phyloP scores from a whole-genome alignment of 92 coral and sea anemone species.

The Nematostella vectensis region DNA sequence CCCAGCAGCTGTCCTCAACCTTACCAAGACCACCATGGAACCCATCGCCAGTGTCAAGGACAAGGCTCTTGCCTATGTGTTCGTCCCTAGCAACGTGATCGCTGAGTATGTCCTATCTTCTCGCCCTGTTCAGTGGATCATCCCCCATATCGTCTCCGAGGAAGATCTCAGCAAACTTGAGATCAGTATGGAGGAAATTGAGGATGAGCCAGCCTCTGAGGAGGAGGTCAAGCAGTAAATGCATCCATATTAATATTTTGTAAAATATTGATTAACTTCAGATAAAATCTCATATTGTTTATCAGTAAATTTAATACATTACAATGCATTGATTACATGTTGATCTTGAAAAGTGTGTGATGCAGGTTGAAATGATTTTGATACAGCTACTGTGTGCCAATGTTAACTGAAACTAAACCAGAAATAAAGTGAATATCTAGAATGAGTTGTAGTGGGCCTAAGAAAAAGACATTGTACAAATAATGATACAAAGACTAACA shows the following conservation, averaged over 20 bases:
- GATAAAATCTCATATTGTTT: neutral
- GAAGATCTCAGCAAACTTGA: constrained; percentile 78
- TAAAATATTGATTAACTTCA: neutral
- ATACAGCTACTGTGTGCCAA: too few species aligned
- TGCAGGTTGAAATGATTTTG: too few species aligned
- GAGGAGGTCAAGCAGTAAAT: constrained; percentile 13
- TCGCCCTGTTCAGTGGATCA: constrained; percentile 86
- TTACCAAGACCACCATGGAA: constrained; percentile 48
- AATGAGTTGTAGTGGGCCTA: too few species aligned
- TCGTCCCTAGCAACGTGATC: constrained; percentile 75
- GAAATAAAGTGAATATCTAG: too few species aligned
- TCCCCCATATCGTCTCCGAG: constrained; percentile 69
- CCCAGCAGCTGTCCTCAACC: constrained; percentile 77
- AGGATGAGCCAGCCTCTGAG: constrained; percentile 49
- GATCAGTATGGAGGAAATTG: constrained; percentile 76
- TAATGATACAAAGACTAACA: too few species aligned
- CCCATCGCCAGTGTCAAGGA: constrained; percentile 65
- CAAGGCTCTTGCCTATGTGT: constrained; percentile 52
- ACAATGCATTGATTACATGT: too few species aligned
- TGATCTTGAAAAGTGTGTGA: too few species aligned
- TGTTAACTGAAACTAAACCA: too few species aligned
- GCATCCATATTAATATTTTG: neutral
- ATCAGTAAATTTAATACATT: too few species aligned
- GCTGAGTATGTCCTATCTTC: constrained; percentile 87
- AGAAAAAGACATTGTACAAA: too few species aligned